phyloP scores from a whole-genome alignment of 2,113 vertebrate genomes.

The Trachemys scripta region DNA sequence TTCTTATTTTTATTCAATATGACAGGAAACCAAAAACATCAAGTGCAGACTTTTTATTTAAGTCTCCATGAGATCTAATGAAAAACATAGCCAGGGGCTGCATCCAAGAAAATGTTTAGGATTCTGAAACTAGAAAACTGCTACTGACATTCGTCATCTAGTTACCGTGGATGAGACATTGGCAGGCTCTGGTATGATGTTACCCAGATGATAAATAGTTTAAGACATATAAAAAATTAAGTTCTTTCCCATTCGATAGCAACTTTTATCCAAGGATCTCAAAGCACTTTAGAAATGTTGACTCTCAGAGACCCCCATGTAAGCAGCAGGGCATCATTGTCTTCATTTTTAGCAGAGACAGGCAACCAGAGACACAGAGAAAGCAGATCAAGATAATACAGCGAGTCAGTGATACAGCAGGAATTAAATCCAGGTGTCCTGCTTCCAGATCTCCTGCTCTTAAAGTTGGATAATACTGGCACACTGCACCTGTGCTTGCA shows the following conservation, averaged over 20 bases:
- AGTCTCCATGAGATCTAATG: constrained; percentile 42
- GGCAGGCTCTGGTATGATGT: not conserved
- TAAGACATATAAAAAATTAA: not conserved
- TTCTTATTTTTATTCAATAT: constrained; percentile 62
- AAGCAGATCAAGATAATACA: not conserved
- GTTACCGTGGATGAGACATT: not conserved
- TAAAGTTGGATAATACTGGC: not conserved
- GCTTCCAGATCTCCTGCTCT: not conserved
- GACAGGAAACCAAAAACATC: constrained; percentile 64
- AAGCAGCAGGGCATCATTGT: not conserved
- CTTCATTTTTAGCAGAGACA: not conserved
- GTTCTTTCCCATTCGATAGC: not conserved
- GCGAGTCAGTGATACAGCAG: not conserved
- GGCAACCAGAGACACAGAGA: not conserved
- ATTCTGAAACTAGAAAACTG: not conserved
- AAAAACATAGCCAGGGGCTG: constrained; percentile 36
- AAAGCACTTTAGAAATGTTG: not conserved
- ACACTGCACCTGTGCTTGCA: fast-evolving
- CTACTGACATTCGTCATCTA: not conserved
- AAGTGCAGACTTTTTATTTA: not conserved
- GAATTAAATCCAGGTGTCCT: not conserved
- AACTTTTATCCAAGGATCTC: not conserved
- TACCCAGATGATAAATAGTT: not conserved
- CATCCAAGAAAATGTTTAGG: not conserved
- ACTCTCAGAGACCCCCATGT: fast-evolving